Evolutionary conservation across 2,888 invertebrate genomes (phyloP), one percentile per base, ranked within the genome.

Genomic region (Sisyra terminalis): DNA sequence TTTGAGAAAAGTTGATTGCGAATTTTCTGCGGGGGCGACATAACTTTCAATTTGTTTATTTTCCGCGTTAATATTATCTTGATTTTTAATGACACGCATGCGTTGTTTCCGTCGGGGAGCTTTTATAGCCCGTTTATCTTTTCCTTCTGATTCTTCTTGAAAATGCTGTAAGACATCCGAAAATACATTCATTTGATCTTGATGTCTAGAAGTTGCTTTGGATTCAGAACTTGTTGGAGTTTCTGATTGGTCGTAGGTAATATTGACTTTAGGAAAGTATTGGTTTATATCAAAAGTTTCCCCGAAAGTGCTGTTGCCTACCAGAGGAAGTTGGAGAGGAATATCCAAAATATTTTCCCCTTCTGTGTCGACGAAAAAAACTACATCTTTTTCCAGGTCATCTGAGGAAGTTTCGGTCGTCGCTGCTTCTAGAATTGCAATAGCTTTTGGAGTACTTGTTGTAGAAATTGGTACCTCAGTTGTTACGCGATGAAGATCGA

Each of bases 121-220:
- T 24, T 24, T 24, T 24, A 24, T 7, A 5, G 24, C 24, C 7
- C 24, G 24, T 24, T 24, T 24, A 7, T 24, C 24, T 24, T 5
- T 24, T 24, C 3, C 24, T 24, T 24, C 24, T 24, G 24, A 44
- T 49, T 48, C 43, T 48, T 45, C 31, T 48, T 29, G 24, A 49
- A 70, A 66, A 48, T 67, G 69, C 41, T 66, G 58, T 40, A 70
- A 55, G 32, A 70, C 55, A 51, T 71, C 70, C n/a, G 57, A 55
- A 44, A 69, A 67, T 1, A 69, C 59, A 47, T 58, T 59, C 17
- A 61, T 52, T 47, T 69, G 64, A 44, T 64, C 63, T 44, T 54
- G 57, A 2, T 61, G 58, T 47, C 59, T 58, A 11, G 60, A 60
- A 35, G 61, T 58, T 18, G 62, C 56, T 46, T 62, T 63, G 44